Evolutionary conservation across 2,113 vertebrate genomes (phyloP).

Genomic region (Myrmophylax atrothorax): DNA sequence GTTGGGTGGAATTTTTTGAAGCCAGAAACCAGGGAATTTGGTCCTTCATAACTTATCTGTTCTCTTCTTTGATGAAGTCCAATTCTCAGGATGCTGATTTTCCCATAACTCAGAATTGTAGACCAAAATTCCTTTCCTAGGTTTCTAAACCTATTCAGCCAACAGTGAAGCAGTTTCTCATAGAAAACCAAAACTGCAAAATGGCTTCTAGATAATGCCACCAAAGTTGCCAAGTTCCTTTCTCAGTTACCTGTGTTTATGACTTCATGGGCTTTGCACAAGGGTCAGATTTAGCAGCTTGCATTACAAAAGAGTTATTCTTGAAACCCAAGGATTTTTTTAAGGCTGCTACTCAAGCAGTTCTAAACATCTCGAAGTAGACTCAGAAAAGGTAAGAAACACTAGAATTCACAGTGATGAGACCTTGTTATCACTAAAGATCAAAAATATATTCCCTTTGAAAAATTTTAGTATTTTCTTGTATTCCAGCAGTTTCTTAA

Average conservation of each 20-base stretch:
- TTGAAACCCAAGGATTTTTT: neutral
- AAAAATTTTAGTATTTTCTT: neutral
- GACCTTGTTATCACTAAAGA: neutral
- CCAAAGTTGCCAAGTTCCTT: neutral
- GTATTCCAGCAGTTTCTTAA: neutral
- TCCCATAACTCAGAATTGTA: neutral
- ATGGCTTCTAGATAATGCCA: neutral
- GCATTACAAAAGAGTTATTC: neutral
- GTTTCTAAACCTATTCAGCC: neutral
- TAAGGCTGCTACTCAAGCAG: neutral
- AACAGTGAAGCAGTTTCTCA: neutral
- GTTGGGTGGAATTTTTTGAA: neutral
- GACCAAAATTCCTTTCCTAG: neutral
- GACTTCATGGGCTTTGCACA: neutral
- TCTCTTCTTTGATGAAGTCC: neutral
- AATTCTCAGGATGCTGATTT: neutral
- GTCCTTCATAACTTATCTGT: neutral
- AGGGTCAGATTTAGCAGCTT: neutral
- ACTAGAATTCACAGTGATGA: neutral
- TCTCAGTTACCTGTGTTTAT: neutral
- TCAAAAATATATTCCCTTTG: neutral
- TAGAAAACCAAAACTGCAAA: neutral
- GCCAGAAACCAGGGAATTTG: neutral
- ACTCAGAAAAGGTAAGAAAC: neutral
- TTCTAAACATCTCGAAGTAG: neutral